A percentile compares a stretch with the other conserved stretches of the same genome.
Conservation (phyloP, 1,140 invertebrate genomes). For the Chionoecetes opilio region DNA sequence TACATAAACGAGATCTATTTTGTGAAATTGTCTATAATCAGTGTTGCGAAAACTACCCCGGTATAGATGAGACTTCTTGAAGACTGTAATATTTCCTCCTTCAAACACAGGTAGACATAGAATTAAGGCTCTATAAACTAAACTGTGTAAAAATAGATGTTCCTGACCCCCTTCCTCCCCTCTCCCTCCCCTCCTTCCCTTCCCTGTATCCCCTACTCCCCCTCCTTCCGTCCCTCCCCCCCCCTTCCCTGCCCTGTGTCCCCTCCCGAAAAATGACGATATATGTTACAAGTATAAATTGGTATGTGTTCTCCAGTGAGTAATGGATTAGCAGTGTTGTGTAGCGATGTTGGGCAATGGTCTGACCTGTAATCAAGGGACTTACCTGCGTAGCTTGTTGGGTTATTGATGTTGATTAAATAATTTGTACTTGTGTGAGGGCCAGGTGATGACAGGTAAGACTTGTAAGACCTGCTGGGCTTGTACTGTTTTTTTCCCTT, state of each 20-base stretch:
- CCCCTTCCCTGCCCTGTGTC: no score
- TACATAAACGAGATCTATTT: constrained; percentile 7
- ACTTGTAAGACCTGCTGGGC: background rate
- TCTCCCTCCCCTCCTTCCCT: no score
- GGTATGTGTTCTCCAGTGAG: background rate
- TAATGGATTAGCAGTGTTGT: background rate
- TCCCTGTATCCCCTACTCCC: no score
- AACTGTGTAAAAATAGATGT: background rate
- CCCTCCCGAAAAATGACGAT: background rate
- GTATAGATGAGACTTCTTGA: background rate
- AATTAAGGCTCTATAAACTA: background rate
- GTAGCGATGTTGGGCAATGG: background rate
- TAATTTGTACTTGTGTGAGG: background rate
- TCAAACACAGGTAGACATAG: background rate
- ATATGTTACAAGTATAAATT: background rate
- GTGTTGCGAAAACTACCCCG: background rate
- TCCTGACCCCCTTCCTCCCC: no score
- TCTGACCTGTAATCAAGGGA: background rate
- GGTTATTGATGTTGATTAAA: constrained; percentile 9
- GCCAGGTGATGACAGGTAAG: background rate
- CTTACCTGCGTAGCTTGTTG: background rate
- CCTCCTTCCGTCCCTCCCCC: no score
- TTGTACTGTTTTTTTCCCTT: background rate
- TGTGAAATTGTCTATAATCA: background rate
- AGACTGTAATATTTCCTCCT: constrained; percentile 3